phyloP scores from a whole-genome alignment of 2,797 vertebrate genomes.

The Manis crassicaudata region DNA sequence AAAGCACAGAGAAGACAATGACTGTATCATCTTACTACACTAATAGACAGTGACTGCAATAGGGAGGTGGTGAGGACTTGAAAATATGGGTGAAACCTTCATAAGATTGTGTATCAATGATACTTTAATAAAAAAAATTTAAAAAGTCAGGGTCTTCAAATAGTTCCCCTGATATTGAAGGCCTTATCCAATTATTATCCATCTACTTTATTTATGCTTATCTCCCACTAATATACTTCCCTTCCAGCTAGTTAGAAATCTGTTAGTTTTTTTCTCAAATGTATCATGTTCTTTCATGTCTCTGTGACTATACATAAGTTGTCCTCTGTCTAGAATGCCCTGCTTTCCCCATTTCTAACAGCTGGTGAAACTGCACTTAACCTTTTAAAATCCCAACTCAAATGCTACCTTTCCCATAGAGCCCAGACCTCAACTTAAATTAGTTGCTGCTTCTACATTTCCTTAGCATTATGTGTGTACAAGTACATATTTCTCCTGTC shows the following conservation, averaged over 20 bases:
- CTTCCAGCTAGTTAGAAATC: not conserved
- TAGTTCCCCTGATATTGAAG: not conserved
- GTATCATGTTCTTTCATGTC: not conserved
- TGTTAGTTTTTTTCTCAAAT: not conserved
- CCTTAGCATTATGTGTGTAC: not conserved
- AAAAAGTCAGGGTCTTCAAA: not conserved
- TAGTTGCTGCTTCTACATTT: not conserved
- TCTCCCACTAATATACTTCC: not conserved
- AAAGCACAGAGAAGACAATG: too few species aligned
- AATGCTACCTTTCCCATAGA: not conserved
- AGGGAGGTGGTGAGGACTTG: too few species aligned
- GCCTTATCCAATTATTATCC: not conserved
- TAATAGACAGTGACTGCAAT: too few species aligned
- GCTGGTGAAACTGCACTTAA: not conserved
- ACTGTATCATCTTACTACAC: too few species aligned
- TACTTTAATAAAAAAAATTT: too few species aligned
- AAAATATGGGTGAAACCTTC: too few species aligned
- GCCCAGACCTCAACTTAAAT: not conserved
- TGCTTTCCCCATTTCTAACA: not conserved
- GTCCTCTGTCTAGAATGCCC: not conserved
- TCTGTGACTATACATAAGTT: not conserved
- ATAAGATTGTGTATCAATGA: too few species aligned
- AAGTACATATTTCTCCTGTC: not conserved
- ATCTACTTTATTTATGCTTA: not conserved
- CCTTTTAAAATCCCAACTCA: not conserved